Evolutionary conservation across 2,888 invertebrate species (phyloP).

Genomic region (Ommatoiulus sabulosus): DNA sequence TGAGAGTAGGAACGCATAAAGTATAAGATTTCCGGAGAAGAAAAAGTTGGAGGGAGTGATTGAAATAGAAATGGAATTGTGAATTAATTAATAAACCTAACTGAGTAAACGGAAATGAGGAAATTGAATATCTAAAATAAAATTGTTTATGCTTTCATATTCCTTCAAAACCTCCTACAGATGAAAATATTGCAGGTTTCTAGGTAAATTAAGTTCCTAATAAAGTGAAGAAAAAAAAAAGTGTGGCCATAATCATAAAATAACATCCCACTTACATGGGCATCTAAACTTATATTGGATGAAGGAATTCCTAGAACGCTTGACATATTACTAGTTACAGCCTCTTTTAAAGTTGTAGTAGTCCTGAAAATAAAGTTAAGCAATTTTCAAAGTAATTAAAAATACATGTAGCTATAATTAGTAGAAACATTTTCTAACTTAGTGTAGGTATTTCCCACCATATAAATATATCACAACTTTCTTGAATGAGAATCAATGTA

Average conservation of each 20-base stretch:
- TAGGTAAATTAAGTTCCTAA: too few species aligned
- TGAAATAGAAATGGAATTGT: too few species aligned
- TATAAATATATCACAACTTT: neutral
- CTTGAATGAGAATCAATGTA: neutral
- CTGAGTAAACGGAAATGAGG: neutral
- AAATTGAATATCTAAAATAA: neutral
- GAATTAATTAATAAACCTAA: neutral
- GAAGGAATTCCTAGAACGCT: neutral
- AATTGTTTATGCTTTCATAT: neutral
- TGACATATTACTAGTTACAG: neutral
- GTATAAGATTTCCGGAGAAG: too few species aligned
- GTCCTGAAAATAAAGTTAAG: neutral
- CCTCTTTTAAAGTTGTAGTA: neutral
- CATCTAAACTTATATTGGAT: neutral
- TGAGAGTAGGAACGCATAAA: neutral
- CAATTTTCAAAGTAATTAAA: neutral
- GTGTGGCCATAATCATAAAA: too few species aligned
- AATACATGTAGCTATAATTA: too few species aligned
- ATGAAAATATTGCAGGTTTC: too few species aligned
- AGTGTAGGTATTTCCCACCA: too few species aligned
- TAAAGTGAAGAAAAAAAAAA: too few species aligned
- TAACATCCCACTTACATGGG: neutral
- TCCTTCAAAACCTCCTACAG: too few species aligned
- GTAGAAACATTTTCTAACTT: too few species aligned
- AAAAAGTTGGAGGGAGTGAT: too few species aligned